These are phyloP conservation scores for Enteromius thamalakanensis DNA, from an alignment of 2,797 vertebrate genomes.

Conservation along the genomic window DNA sequence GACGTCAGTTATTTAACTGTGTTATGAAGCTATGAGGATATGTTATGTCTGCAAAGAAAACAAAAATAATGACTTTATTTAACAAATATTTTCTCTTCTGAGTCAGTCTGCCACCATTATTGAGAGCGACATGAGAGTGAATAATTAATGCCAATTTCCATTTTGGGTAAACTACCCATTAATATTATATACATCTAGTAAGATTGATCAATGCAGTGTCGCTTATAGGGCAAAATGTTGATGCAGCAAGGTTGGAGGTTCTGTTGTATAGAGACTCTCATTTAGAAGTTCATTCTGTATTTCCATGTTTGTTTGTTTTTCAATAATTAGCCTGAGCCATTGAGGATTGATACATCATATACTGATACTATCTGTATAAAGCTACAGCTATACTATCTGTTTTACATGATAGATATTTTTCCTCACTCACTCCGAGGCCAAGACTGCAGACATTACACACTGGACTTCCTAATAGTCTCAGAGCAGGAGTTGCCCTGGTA, in stretches of 20 bases:
- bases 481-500: slow-evolving; percentile 73
- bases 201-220: slow-evolving; percentile 46
- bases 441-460: slow-evolving; percentile 66
- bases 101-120: neutral
- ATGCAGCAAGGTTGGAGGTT: neutral
- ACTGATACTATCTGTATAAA: too few species aligned
- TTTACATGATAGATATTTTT: slow-evolving; percentile 56
- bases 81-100: too few species aligned
- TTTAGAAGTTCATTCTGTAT: neutral
- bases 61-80: too few species aligned
- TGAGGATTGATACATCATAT: too few species aligned
- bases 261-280: neutral
- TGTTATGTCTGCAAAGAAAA: too few species aligned
- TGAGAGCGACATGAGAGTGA: too few species aligned
- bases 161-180: too few species aligned
- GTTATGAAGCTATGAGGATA: too few species aligned
- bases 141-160: too few species aligned
- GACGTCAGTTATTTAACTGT: too few species aligned
- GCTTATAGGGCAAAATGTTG: neutral
- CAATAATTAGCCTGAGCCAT: too few species aligned
- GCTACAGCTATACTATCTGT: too few species aligned
- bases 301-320: neutral
- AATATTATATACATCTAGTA: neutral
- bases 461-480: slow-evolving; percentile 67
- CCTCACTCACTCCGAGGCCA: slow-evolving; percentile 67